Percentiles rank a stretch among this genome's conserved stretches.
These are phyloP conservation scores for Pteria penguin DNA, from an alignment of 2,888 invertebrate genomes.

Conservation along the genomic window DNA sequence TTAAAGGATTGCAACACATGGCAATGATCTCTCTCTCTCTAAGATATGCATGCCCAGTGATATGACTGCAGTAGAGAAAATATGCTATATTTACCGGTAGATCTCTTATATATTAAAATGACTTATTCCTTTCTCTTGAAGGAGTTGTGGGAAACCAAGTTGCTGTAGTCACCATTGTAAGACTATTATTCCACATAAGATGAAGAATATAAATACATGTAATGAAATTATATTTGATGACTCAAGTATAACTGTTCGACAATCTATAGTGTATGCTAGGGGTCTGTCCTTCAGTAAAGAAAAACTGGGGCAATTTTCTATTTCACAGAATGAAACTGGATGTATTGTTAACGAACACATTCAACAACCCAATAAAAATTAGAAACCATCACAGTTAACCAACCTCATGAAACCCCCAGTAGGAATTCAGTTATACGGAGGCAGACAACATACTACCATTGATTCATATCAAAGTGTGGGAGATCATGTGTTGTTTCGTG, in stretches of 20 bases:
- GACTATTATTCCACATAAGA: not conserved
- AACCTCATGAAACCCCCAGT: not conserved
- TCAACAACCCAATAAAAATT: not conserved
- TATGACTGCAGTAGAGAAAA: too few relatives aligned
- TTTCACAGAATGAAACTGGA: not conserved
- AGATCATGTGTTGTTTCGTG: not conserved
- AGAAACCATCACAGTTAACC: not conserved
- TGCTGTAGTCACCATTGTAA: not conserved
- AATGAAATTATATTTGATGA: not conserved
- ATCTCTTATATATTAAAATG: too few relatives aligned
- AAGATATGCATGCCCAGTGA: too few relatives aligned
- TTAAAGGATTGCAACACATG: too few relatives aligned
- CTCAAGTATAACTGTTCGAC: not conserved
- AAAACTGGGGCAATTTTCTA: not conserved
- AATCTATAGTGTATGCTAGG: not conserved
- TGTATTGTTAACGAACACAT: not conserved
- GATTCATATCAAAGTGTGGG: not conserved
- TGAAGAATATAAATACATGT: not conserved
- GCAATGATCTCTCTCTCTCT: too few relatives aligned
- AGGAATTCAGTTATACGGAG: not conserved
- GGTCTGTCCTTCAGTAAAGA: not conserved
- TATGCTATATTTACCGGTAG: too few relatives aligned
- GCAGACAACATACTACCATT: not conserved
- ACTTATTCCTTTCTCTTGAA: not conserved
- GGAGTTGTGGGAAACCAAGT: conserved; percentile 1